Evolutionary conservation across 2,797 vertebrate genomes (phyloP), one percentile per base, ranked within the genome.

Genomic region (Hozukius guyotensis): DNA sequence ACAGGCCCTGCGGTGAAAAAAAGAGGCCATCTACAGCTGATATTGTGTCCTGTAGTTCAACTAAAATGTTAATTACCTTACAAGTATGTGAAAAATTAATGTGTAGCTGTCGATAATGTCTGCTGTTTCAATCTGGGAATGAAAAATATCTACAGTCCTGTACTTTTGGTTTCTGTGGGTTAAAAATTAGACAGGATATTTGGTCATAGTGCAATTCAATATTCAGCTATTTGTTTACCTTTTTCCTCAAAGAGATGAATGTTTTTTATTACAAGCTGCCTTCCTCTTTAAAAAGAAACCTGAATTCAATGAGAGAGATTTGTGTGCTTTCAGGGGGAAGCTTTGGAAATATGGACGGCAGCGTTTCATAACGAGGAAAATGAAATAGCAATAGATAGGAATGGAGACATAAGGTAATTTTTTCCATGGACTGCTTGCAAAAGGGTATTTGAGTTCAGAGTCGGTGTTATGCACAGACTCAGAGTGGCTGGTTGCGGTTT

Each of bases 371-470:
- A 89, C 69, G 74, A 78, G 88, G 86, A 92, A 92, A 93, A 92
- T 83, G 24, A 90, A 90, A 88, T 84, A 42, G 91, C 88, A 92
- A 86, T 80, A 89, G 92, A 92, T 90, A 93, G 91, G 88, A 93
- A 93, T 90, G 87, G 86, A 93, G 88, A 93, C 92, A 90, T 90
- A 81, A 65, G 88, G 87, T 94, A 61, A 93, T 86, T 83, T 92
- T 95, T 95, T 94, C 93, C 92, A 89, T 78, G 60, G 78, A 72
- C 76, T 78, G 77, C 82, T 77, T 70, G 78, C 24, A 11, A 82
- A 89, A 86, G 83, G 82, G 85, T 80, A 75, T 65, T 87, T 73
- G 60, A 90, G 83, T 88, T 87, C 32, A 87, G 68, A 75, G 84
- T 62, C 80, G 60, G 68, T 62, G 34, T 80, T 72, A 67, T 6